Evolutionary conservation across 2,888 invertebrate species (phyloP), one percentile per base, ranked within the genome.

Genomic region (Philaethria dido): DNA sequence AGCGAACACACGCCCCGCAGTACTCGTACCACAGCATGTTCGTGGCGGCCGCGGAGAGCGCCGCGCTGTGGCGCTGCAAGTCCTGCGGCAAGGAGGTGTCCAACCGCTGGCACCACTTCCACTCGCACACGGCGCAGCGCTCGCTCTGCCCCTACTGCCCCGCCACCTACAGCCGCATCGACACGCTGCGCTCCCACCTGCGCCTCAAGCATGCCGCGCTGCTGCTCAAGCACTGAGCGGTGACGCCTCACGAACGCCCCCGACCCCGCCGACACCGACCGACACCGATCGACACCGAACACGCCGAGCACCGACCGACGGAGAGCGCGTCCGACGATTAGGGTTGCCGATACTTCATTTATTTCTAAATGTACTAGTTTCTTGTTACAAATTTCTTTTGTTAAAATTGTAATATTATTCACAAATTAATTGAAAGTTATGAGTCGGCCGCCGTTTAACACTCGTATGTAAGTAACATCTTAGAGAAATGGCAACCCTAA

Each of bases 101-200:
- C 86, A 97, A 97, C 93, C 94, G 96, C 89, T 97, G 97, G 97
- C 97, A 97, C 88, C 97, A 97, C 92, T 96, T 94, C 93, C 96
- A 97, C 90, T 96, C 96, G 78, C 97, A 97, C 91, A 96, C 96
- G 70, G 94, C 96, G 74, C 95, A 96, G 88, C 94, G 97, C 78
- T 96, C 95, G 76, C 94, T 94, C 80, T 97, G 97, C 90, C 96
- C 96, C 71, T 96, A 96, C 89, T 97, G 97, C 93, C 96, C 96
- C 74, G 96, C 96, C 79, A 96, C 96, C 71, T 97, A 97, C 93
- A 97, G 96, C 93, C 95, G 97, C 86, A 96, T 96, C 87, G 97
- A 97, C 92, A 97, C 97, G 61, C 93, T 97, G 83, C 95, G 97
- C 83, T 95, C 95, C 63, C 97, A 97, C 85, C 94, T 97, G 87